Conservation (phyloP, 1,140 invertebrate species). For the Lucilia cuprina region DNA sequence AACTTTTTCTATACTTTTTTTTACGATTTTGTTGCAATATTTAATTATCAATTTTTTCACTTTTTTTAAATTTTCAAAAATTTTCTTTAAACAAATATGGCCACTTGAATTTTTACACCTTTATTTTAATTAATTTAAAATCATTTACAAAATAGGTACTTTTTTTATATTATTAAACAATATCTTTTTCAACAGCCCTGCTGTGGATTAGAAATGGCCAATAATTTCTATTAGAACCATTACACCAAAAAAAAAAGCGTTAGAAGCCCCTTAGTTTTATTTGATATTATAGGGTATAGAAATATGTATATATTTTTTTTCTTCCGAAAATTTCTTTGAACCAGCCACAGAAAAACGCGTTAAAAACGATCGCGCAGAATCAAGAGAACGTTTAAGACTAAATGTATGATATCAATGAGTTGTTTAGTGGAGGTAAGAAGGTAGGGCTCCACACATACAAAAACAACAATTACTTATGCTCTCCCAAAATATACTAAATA, state of each 20-base stretch:
- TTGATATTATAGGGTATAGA: too few species aligned
- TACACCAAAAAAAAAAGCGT: not conserved
- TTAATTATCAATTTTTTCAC: not conserved
- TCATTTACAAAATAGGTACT: not conserved
- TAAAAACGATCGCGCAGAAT: constrained; percentile 56
- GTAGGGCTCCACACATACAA: constrained; percentile 31
- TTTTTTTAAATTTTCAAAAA: not conserved
- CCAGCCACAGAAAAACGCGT: constrained; percentile 29
- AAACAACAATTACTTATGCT: not conserved
- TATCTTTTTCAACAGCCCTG: not conserved
- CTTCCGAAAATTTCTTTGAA: constrained; percentile 15
- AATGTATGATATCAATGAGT: constrained; percentile 47
- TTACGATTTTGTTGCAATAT: not conserved
- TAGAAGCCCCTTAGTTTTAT: not conserved
- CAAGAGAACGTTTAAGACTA: constrained; percentile 61
- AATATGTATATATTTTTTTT: constrained; percentile 31
- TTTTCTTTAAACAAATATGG: not conserved
- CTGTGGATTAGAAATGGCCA: not conserved
- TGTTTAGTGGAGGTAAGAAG: constrained; percentile 46
- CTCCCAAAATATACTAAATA: not conserved
- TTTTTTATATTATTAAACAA: not conserved
- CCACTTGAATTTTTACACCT: not conserved
- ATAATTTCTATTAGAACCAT: not conserved
- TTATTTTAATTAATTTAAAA: not conserved
- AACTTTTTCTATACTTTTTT: not conserved